Evolutionary conservation across 2,113 vertebrate species (phyloP), one percentile per base, ranked within the genome.

Genomic region (Brevimyrus niger): DNA sequence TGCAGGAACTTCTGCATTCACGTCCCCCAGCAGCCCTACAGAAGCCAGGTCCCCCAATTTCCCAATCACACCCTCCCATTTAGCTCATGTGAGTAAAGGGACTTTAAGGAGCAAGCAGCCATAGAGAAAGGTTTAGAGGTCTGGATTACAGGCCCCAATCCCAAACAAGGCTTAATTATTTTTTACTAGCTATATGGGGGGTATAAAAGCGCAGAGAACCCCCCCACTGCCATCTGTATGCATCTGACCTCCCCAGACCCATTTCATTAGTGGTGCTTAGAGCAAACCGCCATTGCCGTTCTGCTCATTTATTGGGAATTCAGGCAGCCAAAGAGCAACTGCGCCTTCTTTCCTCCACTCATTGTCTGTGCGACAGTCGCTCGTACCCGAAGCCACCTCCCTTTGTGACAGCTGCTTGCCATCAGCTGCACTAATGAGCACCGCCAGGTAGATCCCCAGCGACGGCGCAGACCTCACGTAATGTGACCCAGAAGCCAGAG

Each of bases 1-100:
- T 86, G 90, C 93, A 89, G 88, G 91, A 88, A 48, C 65, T 88
- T 82, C 51, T 44, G 73, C 88, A 83, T 89, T 89, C 88, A 89
- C 10, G 15, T 47, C 87, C 51, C 69, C 58, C 48, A 44, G 88
- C 69, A 76, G 69, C 35, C 69, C 69, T 7, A 38, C 69, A 38
- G 15, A 76, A 38, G 4, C 61, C n/a, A 65, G 9, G 9, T 17
- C 61, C 61, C n/a, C 61, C 61, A 31, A 13, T 4, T 4, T 27
- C 61, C n/a, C 61, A 65, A 65, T 65, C 61, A 65, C n/a, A 27
- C 61, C 9, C 0, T 3, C 61, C 61, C n/a, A 23, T 65, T 58
- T 58, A 58, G 5, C 55, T 58, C 55, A 23, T 8, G 21, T 58
- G 55, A 58, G 21, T 23, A 58, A 31, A 69, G 27, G 27, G 65